Conservation (phyloP, 2,113 vertebrate species). For the Speoplatyrhinus poulsoni region DNA sequence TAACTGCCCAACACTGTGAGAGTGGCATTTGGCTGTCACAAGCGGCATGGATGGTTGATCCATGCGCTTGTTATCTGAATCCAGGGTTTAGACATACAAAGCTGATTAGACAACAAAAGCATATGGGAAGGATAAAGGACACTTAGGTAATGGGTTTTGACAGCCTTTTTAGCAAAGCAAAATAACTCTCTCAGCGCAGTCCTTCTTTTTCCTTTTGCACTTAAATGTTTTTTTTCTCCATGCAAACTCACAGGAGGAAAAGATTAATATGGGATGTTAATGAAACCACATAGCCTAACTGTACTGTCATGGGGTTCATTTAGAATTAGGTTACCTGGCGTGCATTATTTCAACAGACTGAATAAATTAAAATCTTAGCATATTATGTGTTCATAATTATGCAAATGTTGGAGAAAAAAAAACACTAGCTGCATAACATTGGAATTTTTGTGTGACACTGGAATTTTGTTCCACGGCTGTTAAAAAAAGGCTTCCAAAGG, state of each 20-base stretch:
- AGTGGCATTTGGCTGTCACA: conserved; percentile 4
- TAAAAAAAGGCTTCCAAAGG: no score
- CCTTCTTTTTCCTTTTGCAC: conserved; percentile 40
- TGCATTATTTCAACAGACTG: no score
- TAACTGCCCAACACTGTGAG: no score
- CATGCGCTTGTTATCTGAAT: conserved; percentile 83
- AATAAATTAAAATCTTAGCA: no score
- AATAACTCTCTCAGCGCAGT: conserved; percentile 53
- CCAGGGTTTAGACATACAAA: conserved; percentile 82
- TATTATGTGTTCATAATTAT: no score
- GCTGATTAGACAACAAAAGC: conserved; percentile 84
- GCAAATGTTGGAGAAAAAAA: no score
- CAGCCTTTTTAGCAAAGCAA: conserved; percentile 47
- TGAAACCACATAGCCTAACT: no score
- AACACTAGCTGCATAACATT: no score
- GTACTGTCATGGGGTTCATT: no score
- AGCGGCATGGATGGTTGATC: conserved; percentile 53
- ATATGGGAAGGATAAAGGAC: conserved; percentile 79
- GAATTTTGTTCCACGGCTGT: no score
- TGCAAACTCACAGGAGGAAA: conserved; percentile 38
- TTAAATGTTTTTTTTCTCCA: conserved; percentile 66
- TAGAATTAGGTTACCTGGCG: no score
- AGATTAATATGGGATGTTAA: conserved; percentile 57
- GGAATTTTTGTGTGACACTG: no score
- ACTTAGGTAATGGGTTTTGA: conserved; percentile 84